phyloP scores from a whole-genome alignment of 2,888 invertebrate species.

The Lithophane semibrunnea region DNA sequence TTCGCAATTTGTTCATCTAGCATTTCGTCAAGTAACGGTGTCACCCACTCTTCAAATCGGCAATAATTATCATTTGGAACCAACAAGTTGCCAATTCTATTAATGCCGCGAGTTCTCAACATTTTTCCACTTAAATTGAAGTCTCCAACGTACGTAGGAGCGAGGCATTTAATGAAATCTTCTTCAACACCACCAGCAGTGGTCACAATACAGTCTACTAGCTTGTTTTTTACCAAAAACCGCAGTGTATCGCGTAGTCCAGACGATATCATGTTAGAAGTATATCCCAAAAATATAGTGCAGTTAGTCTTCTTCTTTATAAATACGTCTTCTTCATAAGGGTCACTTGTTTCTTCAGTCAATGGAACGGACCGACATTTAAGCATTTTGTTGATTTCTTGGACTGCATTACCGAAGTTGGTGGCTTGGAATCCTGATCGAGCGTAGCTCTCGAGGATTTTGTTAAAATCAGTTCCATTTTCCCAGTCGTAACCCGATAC shows the following conservation, averaged over 20 bases:
- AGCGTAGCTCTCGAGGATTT: slow-evolving; percentile 94
- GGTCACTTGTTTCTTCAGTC: slow-evolving; percentile 92
- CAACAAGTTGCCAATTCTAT: slow-evolving; percentile 96
- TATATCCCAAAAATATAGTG: slow-evolving; percentile 99
- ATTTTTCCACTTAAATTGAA: slow-evolving; percentile 95
- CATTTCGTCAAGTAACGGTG: slow-evolving; percentile 97
- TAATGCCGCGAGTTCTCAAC: slow-evolving; percentile 96
- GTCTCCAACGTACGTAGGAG: slow-evolving; percentile 98
- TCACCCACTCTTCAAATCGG: slow-evolving; percentile 99
- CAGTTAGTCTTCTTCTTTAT: slow-evolving; percentile 95
- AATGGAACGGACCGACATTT: slow-evolving; percentile 93
- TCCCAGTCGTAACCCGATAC: slow-evolving; percentile 98
- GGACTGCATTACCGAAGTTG: slow-evolving; percentile 96
- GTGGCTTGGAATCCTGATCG: slow-evolving; percentile 99
- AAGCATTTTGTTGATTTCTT: slow-evolving; percentile 98
- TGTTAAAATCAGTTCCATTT: slow-evolving; percentile 95
- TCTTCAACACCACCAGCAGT: slow-evolving; percentile 99
- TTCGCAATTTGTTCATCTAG: slow-evolving; percentile 95
- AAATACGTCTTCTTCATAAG: slow-evolving; percentile 94
- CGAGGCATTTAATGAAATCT: slow-evolving; percentile 99
- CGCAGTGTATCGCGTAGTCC: slow-evolving; percentile 97
- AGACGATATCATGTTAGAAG: slow-evolving; percentile 99
- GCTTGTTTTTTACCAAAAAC: slow-evolving; percentile 91
- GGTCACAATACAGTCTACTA: slow-evolving; percentile 99
- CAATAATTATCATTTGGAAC: slow-evolving; percentile 99